These are phyloP conservation scores for Austrolebias charrua DNA, from an alignment of 2,797 vertebrate genomes.

Conservation along the genomic window DNA sequence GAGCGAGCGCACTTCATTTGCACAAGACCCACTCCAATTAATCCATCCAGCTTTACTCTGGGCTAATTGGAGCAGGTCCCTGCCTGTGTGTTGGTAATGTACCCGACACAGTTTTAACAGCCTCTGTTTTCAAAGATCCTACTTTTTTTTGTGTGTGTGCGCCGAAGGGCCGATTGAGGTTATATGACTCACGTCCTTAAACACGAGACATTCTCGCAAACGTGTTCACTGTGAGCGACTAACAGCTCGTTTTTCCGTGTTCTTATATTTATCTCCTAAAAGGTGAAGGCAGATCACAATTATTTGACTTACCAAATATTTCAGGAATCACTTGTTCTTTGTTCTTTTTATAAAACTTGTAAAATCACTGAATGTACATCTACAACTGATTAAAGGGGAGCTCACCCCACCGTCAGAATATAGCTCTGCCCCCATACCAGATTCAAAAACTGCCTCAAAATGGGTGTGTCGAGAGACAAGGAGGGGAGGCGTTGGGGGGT, in stretches of 20 bases:
- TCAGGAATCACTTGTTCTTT: too few relatives aligned
- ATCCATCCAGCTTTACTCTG: slow-evolving; percentile 79
- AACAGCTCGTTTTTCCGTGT: slow-evolving; percentile 39
- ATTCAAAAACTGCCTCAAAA: too few relatives aligned
- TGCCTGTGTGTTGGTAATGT: slow-evolving; percentile 70
- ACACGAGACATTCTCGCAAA: slow-evolving; percentile 54
- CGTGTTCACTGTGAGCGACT: slow-evolving; percentile 53
- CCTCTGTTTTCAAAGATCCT: slow-evolving; percentile 66
- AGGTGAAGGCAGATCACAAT: too few relatives aligned
- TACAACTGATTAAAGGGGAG: too few relatives aligned
- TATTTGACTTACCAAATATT: too few relatives aligned
- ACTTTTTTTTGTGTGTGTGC: slow-evolving; percentile 36
- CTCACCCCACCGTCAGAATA: too few relatives aligned
- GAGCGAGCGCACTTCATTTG: slow-evolving; percentile 76
- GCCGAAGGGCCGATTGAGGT: slow-evolving; percentile 54
- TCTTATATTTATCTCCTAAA: too few relatives aligned
- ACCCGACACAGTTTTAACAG: slow-evolving; percentile 73
- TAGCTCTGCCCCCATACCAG: too few relatives aligned
- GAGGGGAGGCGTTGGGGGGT: too few relatives aligned
- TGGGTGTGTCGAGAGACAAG: too few relatives aligned
- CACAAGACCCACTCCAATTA: slow-evolving; percentile 80
- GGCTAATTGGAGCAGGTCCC: slow-evolving; percentile 77
- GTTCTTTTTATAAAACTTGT: too few relatives aligned
- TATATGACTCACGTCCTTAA: slow-evolving; percentile 54
- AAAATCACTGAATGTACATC: too few relatives aligned